Percentiles rank a stretch among this genome's conserved stretches.
Conservation (phyloP, 2,888 invertebrate genomes). For the Celastrina argiolus region DNA sequence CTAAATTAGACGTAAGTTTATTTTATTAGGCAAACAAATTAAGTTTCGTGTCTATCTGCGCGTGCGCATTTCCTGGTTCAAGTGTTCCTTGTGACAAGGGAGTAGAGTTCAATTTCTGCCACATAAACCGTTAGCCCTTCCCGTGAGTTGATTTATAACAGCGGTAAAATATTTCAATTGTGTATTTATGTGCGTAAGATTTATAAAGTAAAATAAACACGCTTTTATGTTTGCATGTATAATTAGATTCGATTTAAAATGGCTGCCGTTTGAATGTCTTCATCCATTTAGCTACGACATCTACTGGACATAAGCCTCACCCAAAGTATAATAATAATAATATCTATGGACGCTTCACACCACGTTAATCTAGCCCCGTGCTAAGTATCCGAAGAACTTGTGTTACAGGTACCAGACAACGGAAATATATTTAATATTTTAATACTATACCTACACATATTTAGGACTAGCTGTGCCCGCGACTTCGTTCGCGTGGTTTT, state of each 20-base stretch:
- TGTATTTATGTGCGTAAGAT: constrained; percentile 9
- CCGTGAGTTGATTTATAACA: constrained; percentile 1
- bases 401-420: too few relatives aligned
- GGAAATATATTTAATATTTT: too few relatives aligned
- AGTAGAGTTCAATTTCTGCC: background rate
- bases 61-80: constrained; percentile 25
- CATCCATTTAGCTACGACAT: too few relatives aligned
- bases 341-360: too few relatives aligned
- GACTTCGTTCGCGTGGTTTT: too few relatives aligned
- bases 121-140: constrained; percentile 2
- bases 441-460: too few relatives aligned
- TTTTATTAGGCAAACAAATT: constrained; percentile 26
- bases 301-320: too few relatives aligned
- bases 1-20: constrained; percentile 24
- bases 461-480: too few relatives aligned
- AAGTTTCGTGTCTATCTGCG: constrained; percentile 31
- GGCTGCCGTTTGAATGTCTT: background rate
- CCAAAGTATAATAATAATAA: too few relatives aligned
- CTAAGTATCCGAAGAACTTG: too few relatives aligned
- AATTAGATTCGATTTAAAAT: constrained; percentile 6
- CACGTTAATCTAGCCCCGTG: too few relatives aligned
- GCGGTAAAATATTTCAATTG: constrained; percentile 17
- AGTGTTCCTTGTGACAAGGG: background rate
- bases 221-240: constrained; percentile 10
- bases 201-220: constrained; percentile 13